Percentiles rank a stretch among this genome's conserved stretches.
phyloP scores from a whole-genome alignment of 2,888 invertebrate species.

The Nymphalis polychloros region DNA sequence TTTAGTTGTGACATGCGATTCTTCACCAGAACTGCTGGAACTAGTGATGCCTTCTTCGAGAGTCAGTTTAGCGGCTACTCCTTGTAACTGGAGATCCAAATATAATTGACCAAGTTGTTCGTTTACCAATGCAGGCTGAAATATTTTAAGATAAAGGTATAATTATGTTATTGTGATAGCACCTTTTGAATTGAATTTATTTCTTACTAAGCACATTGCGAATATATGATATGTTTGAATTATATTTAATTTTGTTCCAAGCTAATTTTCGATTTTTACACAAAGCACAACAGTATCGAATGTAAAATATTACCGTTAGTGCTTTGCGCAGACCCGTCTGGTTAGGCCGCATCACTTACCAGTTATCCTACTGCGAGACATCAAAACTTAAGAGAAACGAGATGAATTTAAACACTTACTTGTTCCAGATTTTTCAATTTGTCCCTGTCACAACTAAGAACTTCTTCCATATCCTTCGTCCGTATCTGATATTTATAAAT shows the following conservation, averaged over 20 bases:
- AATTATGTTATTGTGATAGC: not conserved
- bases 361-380: no score
- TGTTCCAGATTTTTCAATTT: constrained; percentile 80
- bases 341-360: no score
- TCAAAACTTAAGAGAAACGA: no score
- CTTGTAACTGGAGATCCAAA: constrained; percentile 85
- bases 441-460: constrained; percentile 82
- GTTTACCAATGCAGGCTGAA: constrained; percentile 85
- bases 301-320: no score
- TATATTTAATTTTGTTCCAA: no score
- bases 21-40: constrained; percentile 77
- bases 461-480: constrained; percentile 80
- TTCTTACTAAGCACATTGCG: no score
- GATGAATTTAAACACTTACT: constrained; percentile 46
- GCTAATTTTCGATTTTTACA: no score
- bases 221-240: no score
- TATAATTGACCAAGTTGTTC: constrained; percentile 88
- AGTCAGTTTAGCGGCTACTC: constrained; percentile 80
- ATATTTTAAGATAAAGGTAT: not conserved
- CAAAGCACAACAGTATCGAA: no score
- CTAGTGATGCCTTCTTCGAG: constrained; percentile 84
- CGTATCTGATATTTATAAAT: constrained; percentile 86
- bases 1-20: constrained; percentile 36
- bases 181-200: no score
- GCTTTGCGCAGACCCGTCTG: no score